These are phyloP conservation scores for Rhamnusium bicolor DNA, from an alignment of 2,888 invertebrate species.

Conservation along the genomic window DNA sequence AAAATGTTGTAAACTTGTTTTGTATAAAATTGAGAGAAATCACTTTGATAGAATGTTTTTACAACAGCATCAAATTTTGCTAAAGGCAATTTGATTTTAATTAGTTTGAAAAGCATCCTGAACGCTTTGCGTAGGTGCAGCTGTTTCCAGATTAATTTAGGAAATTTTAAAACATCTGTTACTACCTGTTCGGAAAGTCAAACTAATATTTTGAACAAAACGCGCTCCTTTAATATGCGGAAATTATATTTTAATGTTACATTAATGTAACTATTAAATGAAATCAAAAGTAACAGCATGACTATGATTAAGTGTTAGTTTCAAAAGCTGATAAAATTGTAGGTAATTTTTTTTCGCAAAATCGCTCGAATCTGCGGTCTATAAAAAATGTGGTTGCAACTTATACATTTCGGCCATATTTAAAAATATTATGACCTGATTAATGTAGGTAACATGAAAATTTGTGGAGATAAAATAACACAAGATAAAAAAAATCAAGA, in stretches of 20 bases:
- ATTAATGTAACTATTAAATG: not conserved
- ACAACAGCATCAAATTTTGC: not conserved
- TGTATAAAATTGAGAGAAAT: not conserved
- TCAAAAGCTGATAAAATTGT: too few species aligned
- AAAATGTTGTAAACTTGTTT: not conserved
- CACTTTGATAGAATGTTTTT: not conserved
- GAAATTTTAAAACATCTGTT: slow-evolving; percentile 39
- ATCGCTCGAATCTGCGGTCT: too few species aligned
- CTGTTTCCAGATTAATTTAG: slow-evolving; percentile 35
- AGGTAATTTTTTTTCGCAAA: too few species aligned
- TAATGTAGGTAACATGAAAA: too few species aligned
- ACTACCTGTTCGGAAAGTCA: slow-evolving; percentile 27
- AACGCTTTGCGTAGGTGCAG: slow-evolving; percentile 33
- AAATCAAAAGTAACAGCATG: not conserved
- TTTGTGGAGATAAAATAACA: too few species aligned
- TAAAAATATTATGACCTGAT: too few species aligned
- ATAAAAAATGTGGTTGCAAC: too few species aligned
- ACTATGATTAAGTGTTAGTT: too few species aligned
- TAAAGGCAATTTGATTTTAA: slow-evolving; percentile 30
- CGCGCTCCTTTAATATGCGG: not conserved
- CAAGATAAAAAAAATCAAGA: too few species aligned
- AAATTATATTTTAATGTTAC: not conserved
- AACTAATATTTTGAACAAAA: slow-evolving; percentile 10
- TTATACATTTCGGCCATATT: too few species aligned
- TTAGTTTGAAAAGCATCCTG: slow-evolving; percentile 31